Evolutionary conservation across 64 coral and sea anemone species (phyloP), one percentile per base, ranked within the genome.

Genomic region (Actinia tenebrosa): DNA sequence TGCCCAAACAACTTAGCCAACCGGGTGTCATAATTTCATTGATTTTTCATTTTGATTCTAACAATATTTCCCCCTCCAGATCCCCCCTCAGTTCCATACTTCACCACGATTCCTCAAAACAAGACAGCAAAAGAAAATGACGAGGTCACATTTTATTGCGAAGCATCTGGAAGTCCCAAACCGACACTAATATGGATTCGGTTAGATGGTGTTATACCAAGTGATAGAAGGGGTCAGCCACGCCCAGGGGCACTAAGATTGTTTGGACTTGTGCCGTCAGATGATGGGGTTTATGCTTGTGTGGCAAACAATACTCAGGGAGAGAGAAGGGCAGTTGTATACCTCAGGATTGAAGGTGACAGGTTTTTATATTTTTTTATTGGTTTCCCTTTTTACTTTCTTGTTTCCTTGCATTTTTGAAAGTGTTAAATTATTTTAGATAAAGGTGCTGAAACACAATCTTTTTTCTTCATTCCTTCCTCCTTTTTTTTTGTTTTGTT

Each of bases 281-380:
- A 92, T 83, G 90, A 92, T 60, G 90, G 85, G 11, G 23, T 20
- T 18, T 92, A 92, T 71, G 53, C 78, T 63, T 92, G 90, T 78
- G 71, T 80, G 19, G 90, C 86, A 16, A 47, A 69, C 16, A 92
- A 92, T 30, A 45, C 80, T 0, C 26, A 58, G 47, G 85, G 78
- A 18, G 61, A 71, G 52, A 45, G 53, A 53, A 87, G 37, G 42
- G 78, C 90, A 7, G 3, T 26, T n/a, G 85, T 80, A n/a, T 71
- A 86, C 45, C 79, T 92, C 10, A 83, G 44, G 19, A 92, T 92
- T 71, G 23, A 87, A 83, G 90, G 90, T 92, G 26, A 87, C 37
- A 13, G 22, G 66, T 10, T 86, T 10, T 86, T 66, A 58, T 58
- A 13, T 58, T 3, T 58, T 58, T 58, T 58, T 0, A 13, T 58